Base-by-base conservation (phyloP, 2,888 invertebrate genomes). In the Pheosia gnoma region DNA sequence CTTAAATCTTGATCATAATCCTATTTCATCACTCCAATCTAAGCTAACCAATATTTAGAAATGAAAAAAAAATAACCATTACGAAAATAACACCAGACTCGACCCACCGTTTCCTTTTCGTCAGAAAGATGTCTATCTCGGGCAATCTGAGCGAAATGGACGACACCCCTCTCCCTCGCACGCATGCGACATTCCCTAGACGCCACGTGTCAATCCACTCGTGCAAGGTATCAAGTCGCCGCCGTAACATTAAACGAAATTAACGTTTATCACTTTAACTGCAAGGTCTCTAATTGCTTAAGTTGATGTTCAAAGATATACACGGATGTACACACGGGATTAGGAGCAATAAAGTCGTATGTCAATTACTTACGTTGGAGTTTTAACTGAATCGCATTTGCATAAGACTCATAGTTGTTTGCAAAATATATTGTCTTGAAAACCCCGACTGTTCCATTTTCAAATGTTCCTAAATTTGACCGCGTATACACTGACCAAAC, bases 91-190 rank as follows among this genome's bases (percentile, higher is more conserved):
- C 81, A 74, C 71, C 79, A 71, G 79, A 78, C 79, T 78, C 82
- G 83, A 80, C 82, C 81, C 79, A 81, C 78, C 83, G 85, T 87
- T 90, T 89, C 89, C 87, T 88, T 90, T 89, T 89, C 88, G 82
- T 84, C 83, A 78, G 77, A 81, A 84, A 87, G 82, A 86, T 86
- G 82, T 85, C 86, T 87, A 87, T 87, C 90, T 87, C 85, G 82
- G 82, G 84, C 82, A 83, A 83, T 82, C 78, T 79, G 83, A 86
- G 79, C 67, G 85, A 80, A 80, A 87, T 63, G 72, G 68, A 76
- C 77, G 75, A 70, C 79, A 63, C 63, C 72, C 74, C 64, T 85
- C 86, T 84, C 85, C 66, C 72, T 88, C 83, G 61, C 83, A 74
- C 89, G 74, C 75, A 74, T 79, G 75, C 78, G 81, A 82, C 81